Conservation (phyloP, 2,888 invertebrate genomes). For the Thyatira batis region DNA sequence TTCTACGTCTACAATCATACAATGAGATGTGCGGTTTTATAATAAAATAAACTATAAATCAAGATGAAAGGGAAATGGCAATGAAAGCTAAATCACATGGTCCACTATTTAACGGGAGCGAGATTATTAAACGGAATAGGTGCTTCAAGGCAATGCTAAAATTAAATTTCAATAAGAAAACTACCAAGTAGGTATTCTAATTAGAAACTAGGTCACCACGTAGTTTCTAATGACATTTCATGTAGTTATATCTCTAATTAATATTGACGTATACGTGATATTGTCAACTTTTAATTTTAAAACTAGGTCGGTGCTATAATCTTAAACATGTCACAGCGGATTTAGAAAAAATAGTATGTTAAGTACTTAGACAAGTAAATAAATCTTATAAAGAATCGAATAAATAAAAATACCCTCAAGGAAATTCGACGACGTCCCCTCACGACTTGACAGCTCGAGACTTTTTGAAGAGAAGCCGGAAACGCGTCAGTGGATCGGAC, state of each 20-base stretch:
- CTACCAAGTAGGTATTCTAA: too few relatives aligned
- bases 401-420: slow-evolving; percentile 75
- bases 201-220: too few relatives aligned
- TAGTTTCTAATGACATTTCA: too few relatives aligned
- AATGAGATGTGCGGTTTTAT: background rate
- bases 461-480: slow-evolving; percentile 79
- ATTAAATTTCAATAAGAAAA: too few relatives aligned
- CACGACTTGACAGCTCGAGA: slow-evolving; percentile 73
- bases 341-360: slow-evolving; percentile 11
- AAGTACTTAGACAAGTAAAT: slow-evolving; percentile 45
- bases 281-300: background rate
- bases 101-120: background rate
- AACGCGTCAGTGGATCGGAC: slow-evolving; percentile 73
- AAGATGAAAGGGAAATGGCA: background rate
- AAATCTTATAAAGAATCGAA: slow-evolving; percentile 62
- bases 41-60: background rate
- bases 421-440: slow-evolving; percentile 71
- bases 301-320: background rate
- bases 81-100: background rate
- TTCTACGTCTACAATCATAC: too few relatives aligned
- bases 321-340: background rate
- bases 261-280: too few relatives aligned
- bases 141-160: background rate
- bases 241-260: too few relatives aligned
- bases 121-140: background rate